Evolutionary conservation across 2,797 vertebrate species (phyloP).

Genomic region (Neopelma chrysocephalum): DNA sequence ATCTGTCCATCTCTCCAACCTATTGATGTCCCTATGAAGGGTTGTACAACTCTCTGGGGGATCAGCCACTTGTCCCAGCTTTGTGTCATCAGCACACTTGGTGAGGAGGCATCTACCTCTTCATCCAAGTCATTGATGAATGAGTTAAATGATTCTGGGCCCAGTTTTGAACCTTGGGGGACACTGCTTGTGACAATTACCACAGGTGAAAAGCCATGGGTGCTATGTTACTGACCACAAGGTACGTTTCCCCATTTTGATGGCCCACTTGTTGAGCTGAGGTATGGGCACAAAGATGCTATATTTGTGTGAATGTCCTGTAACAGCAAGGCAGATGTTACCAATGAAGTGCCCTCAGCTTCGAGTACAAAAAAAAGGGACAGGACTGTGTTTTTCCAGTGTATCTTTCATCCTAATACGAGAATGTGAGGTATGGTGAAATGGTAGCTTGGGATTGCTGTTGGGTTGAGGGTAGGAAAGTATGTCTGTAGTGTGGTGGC

Average conservation of each 20-base stretch:
- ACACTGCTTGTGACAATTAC: neutral
- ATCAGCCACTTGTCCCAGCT: neutral
- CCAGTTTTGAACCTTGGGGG: neutral
- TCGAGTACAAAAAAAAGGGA: neutral
- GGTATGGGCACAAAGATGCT: neutral
- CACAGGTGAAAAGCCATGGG: neutral
- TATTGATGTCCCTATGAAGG: neutral
- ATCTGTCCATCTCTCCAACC: neutral
- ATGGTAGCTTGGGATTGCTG: neutral
- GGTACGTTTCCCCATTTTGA: neutral
- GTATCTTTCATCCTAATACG: neutral
- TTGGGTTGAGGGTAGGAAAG: neutral
- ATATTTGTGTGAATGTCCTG: neutral
- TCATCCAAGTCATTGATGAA: neutral
- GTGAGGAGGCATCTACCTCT: neutral
- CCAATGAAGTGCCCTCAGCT: neutral
- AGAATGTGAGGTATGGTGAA: neutral
- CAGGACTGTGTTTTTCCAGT: neutral
- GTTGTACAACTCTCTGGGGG: neutral
- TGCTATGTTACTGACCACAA: neutral
- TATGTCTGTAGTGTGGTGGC: neutral
- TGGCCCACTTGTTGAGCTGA: rapidly evolving
- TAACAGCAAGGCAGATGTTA: neutral
- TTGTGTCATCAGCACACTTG: neutral
- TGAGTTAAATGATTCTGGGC: neutral